A percentile compares a stretch with the other conserved stretches of the same genome.
Conservation (phyloP, 2,888 invertebrate genomes). For the Anorthoa munda region DNA sequence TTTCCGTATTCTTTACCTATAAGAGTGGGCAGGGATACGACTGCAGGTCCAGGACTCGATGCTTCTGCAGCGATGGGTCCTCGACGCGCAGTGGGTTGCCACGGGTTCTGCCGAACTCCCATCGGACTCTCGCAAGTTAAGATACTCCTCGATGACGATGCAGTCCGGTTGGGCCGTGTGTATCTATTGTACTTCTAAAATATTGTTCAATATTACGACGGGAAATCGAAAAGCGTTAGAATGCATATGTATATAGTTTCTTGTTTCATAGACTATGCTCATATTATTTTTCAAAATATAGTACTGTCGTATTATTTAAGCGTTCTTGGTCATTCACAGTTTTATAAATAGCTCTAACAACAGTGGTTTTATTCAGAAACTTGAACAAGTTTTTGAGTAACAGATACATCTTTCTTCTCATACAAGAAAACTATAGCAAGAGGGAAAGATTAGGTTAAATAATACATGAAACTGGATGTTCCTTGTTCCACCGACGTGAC, state of each 20-base stretch:
- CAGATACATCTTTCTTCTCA: background rate
- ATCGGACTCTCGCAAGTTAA: constrained; percentile 79
- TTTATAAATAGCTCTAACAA: constrained; percentile 16
- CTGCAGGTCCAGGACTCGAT: constrained; percentile 96
- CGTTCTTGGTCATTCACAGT: background rate
- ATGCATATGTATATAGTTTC: background rate
- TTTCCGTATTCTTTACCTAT: constrained; percentile 91
- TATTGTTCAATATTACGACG: constrained; percentile 17
- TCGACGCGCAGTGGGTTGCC: constrained; percentile 97
- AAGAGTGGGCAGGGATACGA: constrained; percentile 95
- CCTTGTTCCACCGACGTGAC: too few species aligned
- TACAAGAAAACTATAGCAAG: background rate
- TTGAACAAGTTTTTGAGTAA: background rate
- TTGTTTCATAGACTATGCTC: background rate
- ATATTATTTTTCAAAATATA: background rate
- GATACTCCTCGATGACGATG: constrained; percentile 73
- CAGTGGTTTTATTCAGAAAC: constrained; percentile 7
- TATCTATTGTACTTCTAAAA: constrained; percentile 50
- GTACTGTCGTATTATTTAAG: constrained; percentile 4
- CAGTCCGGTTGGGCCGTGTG: constrained; percentile 60
- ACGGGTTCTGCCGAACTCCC: constrained; percentile 96
- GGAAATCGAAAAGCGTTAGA: background rate
- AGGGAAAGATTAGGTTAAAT: background rate
- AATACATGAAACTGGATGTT: background rate
- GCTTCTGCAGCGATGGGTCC: constrained; percentile 97